These are phyloP conservation scores for Neomonachus schauinslandi DNA, from an alignment of 2,113 vertebrate genomes.

Conservation along the genomic window DNA sequence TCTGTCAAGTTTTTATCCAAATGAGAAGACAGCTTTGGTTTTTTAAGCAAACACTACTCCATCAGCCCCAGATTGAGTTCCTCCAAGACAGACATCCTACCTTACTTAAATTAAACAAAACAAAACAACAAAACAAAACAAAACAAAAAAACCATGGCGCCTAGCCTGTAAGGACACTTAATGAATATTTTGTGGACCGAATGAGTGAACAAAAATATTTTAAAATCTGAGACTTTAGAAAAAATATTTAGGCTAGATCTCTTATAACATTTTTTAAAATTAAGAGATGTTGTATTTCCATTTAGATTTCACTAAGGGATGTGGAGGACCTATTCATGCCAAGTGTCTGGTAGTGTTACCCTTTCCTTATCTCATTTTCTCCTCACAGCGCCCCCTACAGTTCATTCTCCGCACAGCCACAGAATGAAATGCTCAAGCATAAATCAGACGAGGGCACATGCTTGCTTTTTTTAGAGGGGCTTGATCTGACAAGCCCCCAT, in stretches of 20 bases:
- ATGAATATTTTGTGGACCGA: not conserved
- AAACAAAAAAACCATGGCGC: not conserved
- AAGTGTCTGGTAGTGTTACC: not conserved
- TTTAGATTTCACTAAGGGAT: not conserved
- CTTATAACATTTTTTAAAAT: not conserved
- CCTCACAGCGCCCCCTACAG: not conserved
- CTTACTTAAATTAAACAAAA: not conserved
- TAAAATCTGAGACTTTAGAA: not conserved
- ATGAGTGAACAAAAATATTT: constrained; percentile 30
- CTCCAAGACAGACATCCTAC: not conserved
- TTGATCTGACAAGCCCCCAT: not conserved
- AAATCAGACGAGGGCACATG: not conserved
- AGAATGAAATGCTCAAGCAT: not conserved
- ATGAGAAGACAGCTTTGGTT: not conserved
- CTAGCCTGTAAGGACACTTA: not conserved
- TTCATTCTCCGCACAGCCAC: not conserved
- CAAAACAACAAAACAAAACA: not conserved
- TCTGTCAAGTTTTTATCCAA: constrained; percentile 28
- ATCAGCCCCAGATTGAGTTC: not conserved
- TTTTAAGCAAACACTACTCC: not conserved
- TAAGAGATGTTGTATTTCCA: not conserved
- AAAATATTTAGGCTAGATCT: constrained; percentile 10
- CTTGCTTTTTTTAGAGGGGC: not conserved
- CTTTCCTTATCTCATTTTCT: not conserved
- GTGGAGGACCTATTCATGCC: not conserved